Percentiles rank a stretch among this genome's conserved stretches.
phyloP scores from a whole-genome alignment of 2,888 invertebrate genomes.

The Marronus borbonicus region DNA sequence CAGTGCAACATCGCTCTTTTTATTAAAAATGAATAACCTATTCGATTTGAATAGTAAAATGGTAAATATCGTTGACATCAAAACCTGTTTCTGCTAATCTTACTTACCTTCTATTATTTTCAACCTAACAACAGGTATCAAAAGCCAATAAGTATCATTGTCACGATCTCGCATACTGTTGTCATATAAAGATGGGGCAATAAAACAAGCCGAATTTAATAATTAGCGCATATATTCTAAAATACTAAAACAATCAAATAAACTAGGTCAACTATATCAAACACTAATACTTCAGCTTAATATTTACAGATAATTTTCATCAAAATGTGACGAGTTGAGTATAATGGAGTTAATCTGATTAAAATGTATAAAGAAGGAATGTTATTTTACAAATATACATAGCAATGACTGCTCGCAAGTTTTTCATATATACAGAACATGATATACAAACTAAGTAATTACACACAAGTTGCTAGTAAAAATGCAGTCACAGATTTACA shows the following conservation, averaged over 20 bases:
- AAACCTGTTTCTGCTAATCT: too few species aligned
- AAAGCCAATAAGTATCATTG: too few species aligned
- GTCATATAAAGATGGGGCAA: too few species aligned
- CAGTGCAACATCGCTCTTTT: too few species aligned
- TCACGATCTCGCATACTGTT: too few species aligned
- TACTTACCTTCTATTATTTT: too few species aligned
- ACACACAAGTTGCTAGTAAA: slow-evolving; percentile 8
- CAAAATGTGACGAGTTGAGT: background rate
- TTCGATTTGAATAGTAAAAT: too few species aligned
- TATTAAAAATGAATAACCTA: too few species aligned
- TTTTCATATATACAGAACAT: slow-evolving; percentile 35
- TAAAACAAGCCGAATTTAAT: too few species aligned
- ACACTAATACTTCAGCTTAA: slow-evolving; percentile 32
- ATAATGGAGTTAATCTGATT: slow-evolving; percentile 23
- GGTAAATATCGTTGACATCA: too few species aligned
- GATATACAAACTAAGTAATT: slow-evolving; percentile 37
- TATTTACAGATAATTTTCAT: slow-evolving; percentile 37
- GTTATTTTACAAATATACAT: slow-evolving; percentile 47
- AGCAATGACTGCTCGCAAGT: slow-evolving; percentile 18
- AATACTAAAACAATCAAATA: slow-evolving; percentile 35
- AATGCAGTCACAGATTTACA: background rate
- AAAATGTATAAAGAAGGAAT: slow-evolving; percentile 44
- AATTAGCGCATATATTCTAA: slow-evolving; percentile 24
- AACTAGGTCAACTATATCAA: slow-evolving; percentile 35
- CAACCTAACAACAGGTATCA: too few species aligned